Evolutionary conservation across 2,888 invertebrate species (phyloP), one percentile per base, ranked within the genome.

Genomic region (Drosophila monieri): DNA sequence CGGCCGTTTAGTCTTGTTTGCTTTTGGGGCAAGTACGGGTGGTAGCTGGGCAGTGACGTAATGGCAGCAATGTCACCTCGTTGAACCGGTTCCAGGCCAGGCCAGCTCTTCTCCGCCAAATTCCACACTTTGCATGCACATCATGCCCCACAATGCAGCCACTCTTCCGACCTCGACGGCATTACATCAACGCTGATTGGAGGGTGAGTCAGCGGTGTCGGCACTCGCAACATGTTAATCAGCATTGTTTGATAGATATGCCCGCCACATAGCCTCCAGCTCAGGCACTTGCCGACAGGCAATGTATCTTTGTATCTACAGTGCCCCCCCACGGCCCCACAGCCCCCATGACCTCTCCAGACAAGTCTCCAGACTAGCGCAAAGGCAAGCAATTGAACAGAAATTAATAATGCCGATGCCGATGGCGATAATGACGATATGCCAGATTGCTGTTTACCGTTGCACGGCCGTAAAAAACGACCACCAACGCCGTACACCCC

Each of bases 371-470:
- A n/a, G n/a, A n/a, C n/a, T n/a, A n/a, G n/a, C n/a, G n/a, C 78
- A 80, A 70, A 73, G 86, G 80, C 84, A 80, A 80, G 73, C 73
- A 77, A 84, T 77, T 80, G 85, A 80, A 84, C 85, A 80, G 66
- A 80, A 80, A 80, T 66, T 75, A 56, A 80, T 86, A 86, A 80
- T 74, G 70, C 52, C 65, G 52, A 32, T 39, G 61, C 53, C 58
- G 37, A 46, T 59, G 41, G 56, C 53, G 60, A 65, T 74, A 30
- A 54, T 64, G 35, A 44, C 58, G 37, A 52, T 65, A 56, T 43
- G 62, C 66, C 44, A 69, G 70, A 67, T 69, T 47, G 60, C 51
- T 51, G 41, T 32, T 59, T 71, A 61, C 69, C 62, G 64, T 71
- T 62, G 66, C 66, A 68, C 58, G 57, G 56, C 66, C 48, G 30